Evolutionary conservation across 2,113 vertebrate genomes (phyloP).

Genomic region (Dasyornis broadbenti): DNA sequence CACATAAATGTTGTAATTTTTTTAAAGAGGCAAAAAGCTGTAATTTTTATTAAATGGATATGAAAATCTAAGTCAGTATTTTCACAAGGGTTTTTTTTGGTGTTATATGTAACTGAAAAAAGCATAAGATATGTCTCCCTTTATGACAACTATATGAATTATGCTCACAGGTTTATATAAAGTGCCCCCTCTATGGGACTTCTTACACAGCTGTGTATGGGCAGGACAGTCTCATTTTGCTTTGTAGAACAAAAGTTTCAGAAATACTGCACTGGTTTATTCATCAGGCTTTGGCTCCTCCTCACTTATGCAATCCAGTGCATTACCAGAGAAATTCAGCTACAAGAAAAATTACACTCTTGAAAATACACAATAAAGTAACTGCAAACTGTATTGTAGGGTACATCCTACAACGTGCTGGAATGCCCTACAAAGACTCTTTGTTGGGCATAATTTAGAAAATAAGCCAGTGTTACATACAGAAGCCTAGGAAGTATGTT

Average conservation of each 20-base stretch:
- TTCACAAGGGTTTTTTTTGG: background rate
- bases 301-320: background rate
- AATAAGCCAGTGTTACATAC: background rate
- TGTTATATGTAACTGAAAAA: background rate
- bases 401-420: too few relatives aligned
- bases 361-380: background rate
- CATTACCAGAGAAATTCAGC: background rate
- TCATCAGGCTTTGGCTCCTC: background rate
- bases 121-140: background rate
- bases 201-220: background rate
- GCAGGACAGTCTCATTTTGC: background rate
- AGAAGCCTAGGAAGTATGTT: background rate
- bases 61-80: background rate
- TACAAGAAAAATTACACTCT: background rate
- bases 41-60: background rate
- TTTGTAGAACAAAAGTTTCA: background rate
- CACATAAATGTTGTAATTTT: background rate
- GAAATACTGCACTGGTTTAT: background rate
- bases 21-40: background rate
- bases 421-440: background rate
- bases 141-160: background rate
- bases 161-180: background rate
- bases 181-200: constrained; percentile 68
- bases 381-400: accelerated
- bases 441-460: background rate